Percentiles rank a stretch among this genome's conserved stretches.
Conservation (phyloP, 2,888 invertebrate genomes). For the Lithosia quadra region DNA sequence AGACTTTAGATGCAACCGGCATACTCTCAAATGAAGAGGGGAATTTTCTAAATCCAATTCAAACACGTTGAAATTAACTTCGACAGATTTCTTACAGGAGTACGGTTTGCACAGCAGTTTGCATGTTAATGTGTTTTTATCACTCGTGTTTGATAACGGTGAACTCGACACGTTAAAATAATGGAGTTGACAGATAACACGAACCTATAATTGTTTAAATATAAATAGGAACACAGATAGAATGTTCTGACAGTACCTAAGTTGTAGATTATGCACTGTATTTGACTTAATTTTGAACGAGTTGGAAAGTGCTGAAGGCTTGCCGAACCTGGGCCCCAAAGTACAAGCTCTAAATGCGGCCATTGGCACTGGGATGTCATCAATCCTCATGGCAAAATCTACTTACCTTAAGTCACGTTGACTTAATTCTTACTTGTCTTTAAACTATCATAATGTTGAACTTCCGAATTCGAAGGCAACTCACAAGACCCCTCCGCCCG, state of each 20-base stretch:
- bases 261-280: not conserved
- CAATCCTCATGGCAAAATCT: not conserved
- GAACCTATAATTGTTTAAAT: slow-evolving; percentile 9
- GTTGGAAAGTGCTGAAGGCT: no score
- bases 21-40: no score
- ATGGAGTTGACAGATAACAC: slow-evolving; percentile 9
- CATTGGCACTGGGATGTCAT: not conserved
- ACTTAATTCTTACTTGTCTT: no score
- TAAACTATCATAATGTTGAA: no score
- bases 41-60: not conserved
- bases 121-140: slow-evolving; percentile 8
- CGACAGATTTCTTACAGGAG: not conserved
- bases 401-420: no score
- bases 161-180: not conserved
- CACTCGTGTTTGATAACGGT: slow-evolving; percentile 10
- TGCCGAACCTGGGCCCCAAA: no score
- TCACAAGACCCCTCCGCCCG: no score
- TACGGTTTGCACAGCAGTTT: not conserved
- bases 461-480: not conserved
- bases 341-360: not conserved
- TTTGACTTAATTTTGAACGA: not conserved
- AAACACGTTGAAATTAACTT: not conserved
- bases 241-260: not conserved
- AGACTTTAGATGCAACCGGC: no score
- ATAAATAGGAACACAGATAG: not conserved